Conservation (phyloP, 2,113 vertebrate species). For the Nicator chloris region DNA sequence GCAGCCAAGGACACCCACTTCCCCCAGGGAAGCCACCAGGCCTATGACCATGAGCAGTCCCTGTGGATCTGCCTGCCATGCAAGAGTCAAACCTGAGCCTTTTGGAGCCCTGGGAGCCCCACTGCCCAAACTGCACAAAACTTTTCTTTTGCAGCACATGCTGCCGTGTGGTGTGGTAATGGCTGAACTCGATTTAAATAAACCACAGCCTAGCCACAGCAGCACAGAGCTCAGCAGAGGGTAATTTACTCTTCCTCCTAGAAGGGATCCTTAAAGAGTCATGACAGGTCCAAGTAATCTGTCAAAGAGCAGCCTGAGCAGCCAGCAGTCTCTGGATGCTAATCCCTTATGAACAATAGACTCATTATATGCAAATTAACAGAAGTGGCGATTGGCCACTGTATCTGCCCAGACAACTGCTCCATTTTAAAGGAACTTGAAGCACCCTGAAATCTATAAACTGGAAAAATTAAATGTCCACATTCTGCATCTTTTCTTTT, state of each 20-base stretch:
- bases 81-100: not conserved
- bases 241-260: conserved; percentile 53
- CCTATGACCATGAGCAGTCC: not conserved
- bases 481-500: not conserved
- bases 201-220: conserved; percentile 41
- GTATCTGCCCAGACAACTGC: not conserved
- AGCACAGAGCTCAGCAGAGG: conserved; percentile 34
- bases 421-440: not conserved
- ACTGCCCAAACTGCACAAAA: not conserved
- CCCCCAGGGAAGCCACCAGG: not conserved
- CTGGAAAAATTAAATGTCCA: not conserved
- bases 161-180: not conserved
- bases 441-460: not conserved
- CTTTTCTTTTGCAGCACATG: not conserved
- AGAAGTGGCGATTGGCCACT: conserved; percentile 15
- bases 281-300: conserved; percentile 55
- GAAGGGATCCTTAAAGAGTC: conserved; percentile 51
- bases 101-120: not conserved
- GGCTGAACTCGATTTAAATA: not conserved
- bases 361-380: conserved; percentile 55
- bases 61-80: not conserved
- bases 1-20: not conserved
- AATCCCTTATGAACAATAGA: conserved; percentile 37
- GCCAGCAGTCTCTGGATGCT: conserved; percentile 38
- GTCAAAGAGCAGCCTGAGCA: conserved; percentile 19